A percentile compares a stretch with the other conserved stretches of the same genome.
Evolutionary conservation across 1,140 invertebrate genomes (phyloP).

Genomic region (Drosophila gunungcola): DNA sequence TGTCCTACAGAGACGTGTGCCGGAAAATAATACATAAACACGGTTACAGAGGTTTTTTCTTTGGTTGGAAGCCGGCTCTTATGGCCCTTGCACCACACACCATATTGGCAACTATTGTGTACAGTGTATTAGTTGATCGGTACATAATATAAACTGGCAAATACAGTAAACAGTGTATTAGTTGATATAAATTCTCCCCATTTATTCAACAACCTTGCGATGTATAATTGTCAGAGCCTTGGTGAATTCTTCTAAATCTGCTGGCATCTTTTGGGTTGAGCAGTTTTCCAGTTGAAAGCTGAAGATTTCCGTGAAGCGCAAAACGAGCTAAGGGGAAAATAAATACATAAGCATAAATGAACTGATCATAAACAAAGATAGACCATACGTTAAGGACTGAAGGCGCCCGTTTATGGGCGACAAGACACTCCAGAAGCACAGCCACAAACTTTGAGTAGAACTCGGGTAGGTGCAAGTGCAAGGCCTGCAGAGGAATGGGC

Average conservation of each 20-base stretch:
- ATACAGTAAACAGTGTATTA: no score
- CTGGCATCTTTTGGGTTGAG: not conserved
- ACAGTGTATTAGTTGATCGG: not conserved
- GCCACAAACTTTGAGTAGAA: constrained; percentile 65
- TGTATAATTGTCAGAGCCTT: constrained; percentile 35
- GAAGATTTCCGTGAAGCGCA: constrained; percentile 48
- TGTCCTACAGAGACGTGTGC: not conserved
- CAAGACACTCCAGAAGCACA: constrained; percentile 46
- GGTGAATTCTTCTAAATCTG: constrained; percentile 11
- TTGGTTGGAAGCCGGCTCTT: constrained; percentile 19
- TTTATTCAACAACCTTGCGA: constrained; percentile 38
- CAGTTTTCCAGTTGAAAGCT: constrained; percentile 37
- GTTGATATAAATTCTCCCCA: no score
- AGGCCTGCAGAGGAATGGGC: constrained; percentile 55
- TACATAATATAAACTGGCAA: not conserved
- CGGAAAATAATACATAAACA: constrained; percentile 4
- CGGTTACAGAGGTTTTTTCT: constrained; percentile 30
- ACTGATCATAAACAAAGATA: not conserved
- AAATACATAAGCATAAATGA: not conserved
- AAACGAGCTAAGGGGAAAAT: constrained; percentile 28
- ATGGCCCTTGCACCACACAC: constrained; percentile 6
- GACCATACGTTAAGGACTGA: constrained; percentile 33
- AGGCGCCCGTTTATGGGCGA: constrained; percentile 18
- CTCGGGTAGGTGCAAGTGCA: constrained; percentile 47
- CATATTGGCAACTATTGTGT: constrained; percentile 1